Evolutionary conservation across 2,797 vertebrate genomes (phyloP).

Genomic region (Pangasius krempfi): DNA sequence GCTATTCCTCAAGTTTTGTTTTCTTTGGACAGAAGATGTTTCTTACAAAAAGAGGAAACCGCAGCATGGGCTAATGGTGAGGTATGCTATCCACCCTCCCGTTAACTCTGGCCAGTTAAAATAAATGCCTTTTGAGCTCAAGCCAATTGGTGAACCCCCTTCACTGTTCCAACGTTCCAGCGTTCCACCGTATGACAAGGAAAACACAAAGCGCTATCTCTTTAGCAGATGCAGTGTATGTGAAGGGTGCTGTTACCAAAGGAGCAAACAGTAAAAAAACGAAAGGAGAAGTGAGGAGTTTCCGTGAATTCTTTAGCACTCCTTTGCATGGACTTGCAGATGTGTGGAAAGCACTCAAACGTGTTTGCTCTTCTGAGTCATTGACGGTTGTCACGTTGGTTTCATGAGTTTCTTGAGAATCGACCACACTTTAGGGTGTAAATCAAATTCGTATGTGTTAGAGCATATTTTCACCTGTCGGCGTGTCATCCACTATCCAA

Average conservation of each 20-base stretch:
- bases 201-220: conserved; percentile 9
- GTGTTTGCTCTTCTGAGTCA: conserved; percentile 44
- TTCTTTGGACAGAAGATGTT: conserved; percentile 45
- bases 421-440: neutral
- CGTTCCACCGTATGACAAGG: conserved; percentile 8
- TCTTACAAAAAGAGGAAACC: conserved; percentile 38
- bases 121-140: conserved; percentile 29
- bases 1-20: conserved; percentile 41
- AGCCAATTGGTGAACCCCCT: conserved; percentile 25
- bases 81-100: conserved; percentile 20
- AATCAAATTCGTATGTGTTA: conserved; percentile 28
- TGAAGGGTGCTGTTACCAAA: neutral
- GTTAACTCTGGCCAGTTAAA: conserved; percentile 15
- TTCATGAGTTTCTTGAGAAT: conserved; percentile 5
- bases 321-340: conserved; percentile 20
- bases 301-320: conserved; percentile 35
- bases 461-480: conserved; percentile 25
- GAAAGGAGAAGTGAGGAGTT: conserved; percentile 15
- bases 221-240: conserved; percentile 1
- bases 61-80: conserved; percentile 9
- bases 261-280: neutral
- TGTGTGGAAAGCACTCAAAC: conserved; percentile 29
- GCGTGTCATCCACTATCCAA: neutral
- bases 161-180: conserved; percentile 12
- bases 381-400: neutral